Evolutionary conservation across 2,888 invertebrate genomes (phyloP).

Genomic region (Beris morrisii): DNA sequence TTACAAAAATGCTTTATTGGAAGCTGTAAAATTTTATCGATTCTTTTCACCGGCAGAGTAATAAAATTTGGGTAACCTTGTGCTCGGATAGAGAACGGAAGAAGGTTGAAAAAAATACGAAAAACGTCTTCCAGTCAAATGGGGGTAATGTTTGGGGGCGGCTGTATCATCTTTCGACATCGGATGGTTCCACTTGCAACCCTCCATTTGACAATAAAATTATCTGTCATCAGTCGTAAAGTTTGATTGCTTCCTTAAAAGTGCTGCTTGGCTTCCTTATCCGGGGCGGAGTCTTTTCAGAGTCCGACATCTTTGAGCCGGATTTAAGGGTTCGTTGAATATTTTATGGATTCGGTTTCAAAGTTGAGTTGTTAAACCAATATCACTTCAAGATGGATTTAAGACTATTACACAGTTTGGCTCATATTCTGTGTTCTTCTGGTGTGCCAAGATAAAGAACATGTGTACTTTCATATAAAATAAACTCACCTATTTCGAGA

Average conservation of each 20-base stretch:
- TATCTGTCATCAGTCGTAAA: constrained; percentile 32
- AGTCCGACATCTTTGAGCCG: constrained; percentile 1
- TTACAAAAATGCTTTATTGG: constrained; percentile 31
- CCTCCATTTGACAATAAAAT: constrained; percentile 32
- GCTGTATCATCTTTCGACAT: background rate
- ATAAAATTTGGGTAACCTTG: constrained; percentile 23
- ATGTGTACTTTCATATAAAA: too few species aligned
- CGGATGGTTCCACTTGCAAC: constrained; percentile 25
- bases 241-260: constrained; percentile 32
- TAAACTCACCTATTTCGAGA: too few species aligned
- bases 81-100: constrained; percentile 15
- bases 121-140: constrained; percentile 11
- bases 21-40: constrained; percentile 30
- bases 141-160: background rate
- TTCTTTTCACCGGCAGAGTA: constrained; percentile 20
- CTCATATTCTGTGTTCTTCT: too few species aligned
- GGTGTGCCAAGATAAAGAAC: too few species aligned
- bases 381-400: constrained; percentile 21
- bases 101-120: constrained; percentile 13
- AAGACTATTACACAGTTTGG: constrained; percentile 5
- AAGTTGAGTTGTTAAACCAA: constrained; percentile 27
- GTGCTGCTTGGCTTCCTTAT: constrained; percentile 15
- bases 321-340: constrained; percentile 27
- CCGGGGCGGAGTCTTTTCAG: constrained; percentile 11
- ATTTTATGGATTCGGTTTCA: constrained; percentile 26